phyloP scores from a whole-genome alignment of 2,113 vertebrate genomes.

The Xerus inauris region DNA sequence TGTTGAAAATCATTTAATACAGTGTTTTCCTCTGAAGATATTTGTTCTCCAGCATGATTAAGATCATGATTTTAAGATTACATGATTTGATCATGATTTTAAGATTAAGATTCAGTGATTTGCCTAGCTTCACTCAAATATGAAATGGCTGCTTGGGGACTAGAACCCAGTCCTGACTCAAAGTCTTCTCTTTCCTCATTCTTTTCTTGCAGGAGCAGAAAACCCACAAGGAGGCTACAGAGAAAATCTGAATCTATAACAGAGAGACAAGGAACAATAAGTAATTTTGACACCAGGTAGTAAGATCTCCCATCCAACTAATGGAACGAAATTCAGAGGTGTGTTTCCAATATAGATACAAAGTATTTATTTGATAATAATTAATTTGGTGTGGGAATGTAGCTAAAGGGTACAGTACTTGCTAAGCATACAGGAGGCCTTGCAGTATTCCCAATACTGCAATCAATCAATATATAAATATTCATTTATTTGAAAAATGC shows the following conservation, averaged over 20 bases:
- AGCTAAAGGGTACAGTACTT: not conserved
- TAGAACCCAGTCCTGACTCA: not conserved
- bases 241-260: not conserved
- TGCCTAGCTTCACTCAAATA: not conserved
- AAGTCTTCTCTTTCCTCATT: not conserved
- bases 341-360: not conserved
- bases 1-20: not conserved
- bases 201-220: not conserved
- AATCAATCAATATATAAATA: not conserved
- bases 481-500: not conserved
- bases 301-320: not conserved
- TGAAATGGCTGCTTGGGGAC: not conserved
- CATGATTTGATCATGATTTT: too few species aligned
- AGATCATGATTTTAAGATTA: too few species aligned
- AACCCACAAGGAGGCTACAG: not conserved
- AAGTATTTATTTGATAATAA: not conserved
- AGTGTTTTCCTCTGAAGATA: constrained; percentile 10
- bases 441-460: not conserved
- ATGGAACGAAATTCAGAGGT: not conserved
- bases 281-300: not conserved
- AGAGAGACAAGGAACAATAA: not conserved
- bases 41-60: not conserved
- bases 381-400: not conserved
- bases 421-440: not conserved
- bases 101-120: not conserved